These are phyloP conservation scores for Margaritifera margaritifera DNA, from an alignment of 2,888 invertebrate genomes.

Conservation along the genomic window DNA sequence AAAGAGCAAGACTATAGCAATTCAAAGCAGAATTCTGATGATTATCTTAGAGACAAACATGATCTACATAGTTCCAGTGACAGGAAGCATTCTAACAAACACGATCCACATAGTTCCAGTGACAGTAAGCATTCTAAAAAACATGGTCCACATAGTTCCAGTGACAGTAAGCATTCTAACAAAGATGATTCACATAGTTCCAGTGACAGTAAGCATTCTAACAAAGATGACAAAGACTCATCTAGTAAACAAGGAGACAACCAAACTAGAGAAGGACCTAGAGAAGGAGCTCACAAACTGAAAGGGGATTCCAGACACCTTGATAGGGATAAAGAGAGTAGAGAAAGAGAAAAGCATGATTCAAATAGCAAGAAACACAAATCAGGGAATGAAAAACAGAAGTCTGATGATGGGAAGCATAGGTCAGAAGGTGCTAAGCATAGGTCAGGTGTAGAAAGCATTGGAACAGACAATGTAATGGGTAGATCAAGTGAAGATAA, in stretches of 20 bases:
- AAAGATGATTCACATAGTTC: not conserved
- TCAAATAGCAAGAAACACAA: not conserved
- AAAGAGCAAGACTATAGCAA: not conserved
- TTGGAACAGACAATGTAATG: not conserved
- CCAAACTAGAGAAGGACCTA: not conserved
- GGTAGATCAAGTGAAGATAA: not conserved
- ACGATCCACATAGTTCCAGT: too few relatives aligned
- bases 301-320: constrained; percentile 1
- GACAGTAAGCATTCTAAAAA: not conserved
- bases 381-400: not conserved
- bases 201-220: constrained; percentile 6
- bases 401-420: not conserved
- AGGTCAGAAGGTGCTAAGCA: not conserved
- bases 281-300: not conserved
- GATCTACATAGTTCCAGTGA: too few relatives aligned
- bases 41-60: not conserved
- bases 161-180: not conserved
- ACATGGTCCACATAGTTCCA: constrained; percentile 3
- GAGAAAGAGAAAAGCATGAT: not conserved
- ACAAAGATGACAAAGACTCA: not conserved
- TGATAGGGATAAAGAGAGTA: constrained; percentile 3
- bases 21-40: not conserved
- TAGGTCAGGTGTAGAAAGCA: not conserved
- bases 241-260: not conserved
- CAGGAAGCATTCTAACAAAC: too few relatives aligned